Evolutionary conservation across 2,797 vertebrate genomes (phyloP).

Genomic region (Garrulus glandarius): DNA sequence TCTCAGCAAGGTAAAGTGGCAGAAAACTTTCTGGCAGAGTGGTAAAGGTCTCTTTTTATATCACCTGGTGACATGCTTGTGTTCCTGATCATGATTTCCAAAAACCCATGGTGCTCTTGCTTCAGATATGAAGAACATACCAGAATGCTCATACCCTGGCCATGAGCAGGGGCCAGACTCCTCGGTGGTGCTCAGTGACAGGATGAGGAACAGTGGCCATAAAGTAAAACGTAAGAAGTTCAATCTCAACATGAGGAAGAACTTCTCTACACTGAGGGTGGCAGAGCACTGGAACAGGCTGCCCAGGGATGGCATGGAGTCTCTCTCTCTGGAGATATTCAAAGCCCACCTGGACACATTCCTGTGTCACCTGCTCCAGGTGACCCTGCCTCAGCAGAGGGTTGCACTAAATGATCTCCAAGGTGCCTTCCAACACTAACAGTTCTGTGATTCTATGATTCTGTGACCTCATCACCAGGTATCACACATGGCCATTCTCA

Average conservation of each 20-base stretch:
- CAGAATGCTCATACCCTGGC: not conserved
- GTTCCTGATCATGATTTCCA: not conserved
- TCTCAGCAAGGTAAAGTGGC: not conserved
- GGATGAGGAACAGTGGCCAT: accelerated
- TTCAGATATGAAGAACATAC: not conserved
- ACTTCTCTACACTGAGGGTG: not conserved
- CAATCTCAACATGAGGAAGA: not conserved
- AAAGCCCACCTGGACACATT: not conserved
- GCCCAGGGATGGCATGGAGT: too few species aligned
- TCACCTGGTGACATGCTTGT: not conserved
- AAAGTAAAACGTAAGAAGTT: not conserved
- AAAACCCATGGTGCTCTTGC: not conserved
- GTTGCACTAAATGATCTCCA: not conserved
- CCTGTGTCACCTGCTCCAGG: not conserved
- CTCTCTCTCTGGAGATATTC: not conserved
- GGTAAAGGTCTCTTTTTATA: not conserved
- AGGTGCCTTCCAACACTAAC: not conserved
- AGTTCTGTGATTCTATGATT: not conserved
- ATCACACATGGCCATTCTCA: not conserved
- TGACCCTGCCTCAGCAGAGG: not conserved
- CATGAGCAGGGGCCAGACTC: not conserved
- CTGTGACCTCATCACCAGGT: not conserved
- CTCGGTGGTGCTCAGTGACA: not conserved
- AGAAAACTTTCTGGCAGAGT: not conserved
- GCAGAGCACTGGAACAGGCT: not conserved